Base-by-base conservation (phyloP, 2,888 invertebrate genomes). In the Polia nebulosa region DNA sequence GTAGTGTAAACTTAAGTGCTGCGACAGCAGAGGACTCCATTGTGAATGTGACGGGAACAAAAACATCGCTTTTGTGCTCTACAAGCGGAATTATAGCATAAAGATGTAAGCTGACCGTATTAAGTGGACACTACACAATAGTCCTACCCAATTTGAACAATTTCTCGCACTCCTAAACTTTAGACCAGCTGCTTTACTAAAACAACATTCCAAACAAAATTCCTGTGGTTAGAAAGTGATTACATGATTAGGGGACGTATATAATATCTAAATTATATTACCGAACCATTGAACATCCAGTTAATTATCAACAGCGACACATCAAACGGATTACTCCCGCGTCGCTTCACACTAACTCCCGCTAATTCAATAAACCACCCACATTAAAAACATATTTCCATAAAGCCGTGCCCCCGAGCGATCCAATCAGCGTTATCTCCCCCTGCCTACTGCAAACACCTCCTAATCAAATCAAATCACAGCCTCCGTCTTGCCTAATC, bases 401-500 rank as follows among this genome's bases (percentile, higher is more conserved):
- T 94, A 93, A 92, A 88, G 87, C 87, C 85, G 88, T 85, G 85
- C 90, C 86, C 88, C 89, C 88, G 86, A 81, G 89, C 92, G 94
- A 94, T 94, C 94, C 95, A 94, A 95, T 95, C 95, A 93, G 88
- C 88, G 90, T 94, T 95, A 95, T 95, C 95, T 94, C 91, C 91
- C 92, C 92, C 92, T 87, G 91, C 93, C 92, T 87, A 85, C 90
- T 87, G 90, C 94, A 88, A 94, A 95, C 95, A 95, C 95, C 95
- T 95, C 93, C 95, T 95, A 95, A 95, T 95, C 95, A 95, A 95
- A 95, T 95, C 95, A 95, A 95, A 95, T 95, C 95, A 91, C 95
- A 95, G 94, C 94, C 94, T 95, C 95, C 93, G 92, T 93, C 94
- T 94, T 94, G 92, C 93, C 93, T 94, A 94, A 95, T 95, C 95